Evolutionary conservation across 2,797 vertebrate genomes (phyloP), one percentile per base, ranked within the genome.

Genomic region (Pyrrhura leucotis): DNA sequence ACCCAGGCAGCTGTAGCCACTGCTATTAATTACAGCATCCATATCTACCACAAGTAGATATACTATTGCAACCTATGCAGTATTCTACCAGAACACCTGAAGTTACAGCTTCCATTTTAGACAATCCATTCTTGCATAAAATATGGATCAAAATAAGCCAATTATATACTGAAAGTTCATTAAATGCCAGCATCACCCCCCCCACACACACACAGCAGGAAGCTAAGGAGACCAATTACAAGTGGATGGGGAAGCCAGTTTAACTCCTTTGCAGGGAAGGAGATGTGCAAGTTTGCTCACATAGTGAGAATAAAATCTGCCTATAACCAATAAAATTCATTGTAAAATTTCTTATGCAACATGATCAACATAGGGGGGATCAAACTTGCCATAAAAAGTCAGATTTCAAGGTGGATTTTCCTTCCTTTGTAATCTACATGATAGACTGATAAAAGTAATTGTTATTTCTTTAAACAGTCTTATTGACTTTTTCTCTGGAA

Each of bases 351-450:
- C 42, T 68, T 75, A 69, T 14, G 50, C 35, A 72, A 85, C 20
- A 33, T 19, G 23, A 82, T 29, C 37, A 75, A 31, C 8, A 4
- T 1, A 12, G 14, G 2, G 25, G 2, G 16, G 3, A 35, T 40
- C 33, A 44, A 90, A 50, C 73, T 73, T 89, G 56, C 42, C 33
- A 56, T 42, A 58, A 76, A 85, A 88, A 92, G 85, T 67, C 42
- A 67, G 63, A 80, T 87, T 96, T 95, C 85, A 94, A 76, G 75
- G 48, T 72, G 9, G 37, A 83, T 95, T 91, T 93, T 87, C 74
- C 51, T 74, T 85, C 62, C 44, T 59, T 88, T 82, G 28, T 83
- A 84, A 82, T 82, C 82, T 88, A 92, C n/a, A 61, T 71, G 75
- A 71, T 1, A 88, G 69, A 50, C 62, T 74, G 63, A 12, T 58